Percentiles rank a stretch among this genome's conserved stretches.
Conservation (phyloP, 2,888 invertebrate species). For the Hesperia comma region DNA sequence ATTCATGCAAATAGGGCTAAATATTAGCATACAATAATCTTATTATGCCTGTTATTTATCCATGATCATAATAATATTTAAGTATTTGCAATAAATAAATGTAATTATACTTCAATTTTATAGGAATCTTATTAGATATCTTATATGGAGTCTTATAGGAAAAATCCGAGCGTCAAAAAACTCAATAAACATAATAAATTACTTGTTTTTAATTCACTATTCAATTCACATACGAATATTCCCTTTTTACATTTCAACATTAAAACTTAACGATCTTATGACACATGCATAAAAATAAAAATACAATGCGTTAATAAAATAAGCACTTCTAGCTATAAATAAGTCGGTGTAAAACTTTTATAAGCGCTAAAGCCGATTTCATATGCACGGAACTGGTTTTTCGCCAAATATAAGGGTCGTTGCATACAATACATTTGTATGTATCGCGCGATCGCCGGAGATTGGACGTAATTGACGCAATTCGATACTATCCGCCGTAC, state of each 20-base stretch:
- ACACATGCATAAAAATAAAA: conserved; percentile 23
- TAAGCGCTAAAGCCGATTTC: conserved; percentile 37
- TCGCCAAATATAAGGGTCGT: conserved; percentile 61
- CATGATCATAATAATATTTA: too few species aligned
- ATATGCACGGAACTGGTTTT: conserved; percentile 41
- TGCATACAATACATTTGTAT: conserved; percentile 77
- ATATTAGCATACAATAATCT: too few species aligned
- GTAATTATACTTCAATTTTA: too few species aligned
- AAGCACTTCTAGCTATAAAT: conserved; percentile 33
- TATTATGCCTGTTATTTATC: too few species aligned
- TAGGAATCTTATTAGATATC: not conserved
- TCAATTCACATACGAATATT: not conserved
- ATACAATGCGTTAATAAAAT: conserved; percentile 32
- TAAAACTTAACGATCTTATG: conserved; percentile 27
- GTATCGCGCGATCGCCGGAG: conserved; percentile 73
- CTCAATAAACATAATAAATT: conserved; percentile 1
- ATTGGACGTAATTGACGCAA: conserved; percentile 80
- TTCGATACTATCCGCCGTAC: conserved; percentile 77
- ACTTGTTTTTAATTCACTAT: conserved; percentile 13
- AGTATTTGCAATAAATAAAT: too few species aligned
- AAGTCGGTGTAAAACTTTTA: conserved; percentile 33
- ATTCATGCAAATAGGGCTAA: too few species aligned
- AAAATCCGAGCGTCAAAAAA: conserved; percentile 3
- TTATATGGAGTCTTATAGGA: not conserved
- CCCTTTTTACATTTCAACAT: conserved; percentile 14